Conservation (phyloP, 2,888 invertebrate genomes). For the Endotricha flammealis region DNA sequence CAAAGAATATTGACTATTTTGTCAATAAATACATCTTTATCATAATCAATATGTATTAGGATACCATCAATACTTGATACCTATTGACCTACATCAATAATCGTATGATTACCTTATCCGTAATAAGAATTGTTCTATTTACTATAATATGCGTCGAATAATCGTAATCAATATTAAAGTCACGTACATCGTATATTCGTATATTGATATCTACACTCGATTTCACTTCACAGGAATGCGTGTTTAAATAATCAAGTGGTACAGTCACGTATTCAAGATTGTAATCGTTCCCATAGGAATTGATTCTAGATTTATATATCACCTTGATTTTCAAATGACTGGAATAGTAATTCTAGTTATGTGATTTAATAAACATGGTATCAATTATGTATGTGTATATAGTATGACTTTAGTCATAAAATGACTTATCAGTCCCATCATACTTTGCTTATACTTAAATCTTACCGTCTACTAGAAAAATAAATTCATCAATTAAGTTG, state of each 20-base stretch:
- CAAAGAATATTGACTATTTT: too few species aligned
- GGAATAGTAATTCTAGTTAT: not conserved
- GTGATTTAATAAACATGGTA: too few species aligned
- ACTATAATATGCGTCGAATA: constrained; percentile 10
- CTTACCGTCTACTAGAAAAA: too few species aligned
- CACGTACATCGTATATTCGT: constrained; percentile 12
- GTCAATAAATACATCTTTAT: too few species aligned
- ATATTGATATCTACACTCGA: constrained; percentile 23
- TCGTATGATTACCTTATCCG: constrained; percentile 8
- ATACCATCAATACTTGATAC: too few species aligned
- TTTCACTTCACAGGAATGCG: constrained; percentile 25
- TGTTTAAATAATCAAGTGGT: constrained; percentile 22
- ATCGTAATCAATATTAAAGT: constrained; percentile 19
- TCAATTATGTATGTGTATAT: too few species aligned
- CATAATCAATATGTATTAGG: too few species aligned
- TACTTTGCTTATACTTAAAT: too few species aligned
- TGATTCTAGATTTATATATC: constrained; percentile 3
- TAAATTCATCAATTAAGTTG: too few species aligned
- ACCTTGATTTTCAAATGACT: not conserved
- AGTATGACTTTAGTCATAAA: too few species aligned
- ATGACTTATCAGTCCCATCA: too few species aligned
- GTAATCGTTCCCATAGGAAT: constrained; percentile 8
- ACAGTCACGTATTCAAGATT: constrained; percentile 15
- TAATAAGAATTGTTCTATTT: constrained; percentile 14
- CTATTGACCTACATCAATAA: constrained; percentile 5